Evolutionary conservation across 30 jellyfish, hydroid and myxozoan species (phyloP).

Genomic region (Kudoa iwatai): DNA sequence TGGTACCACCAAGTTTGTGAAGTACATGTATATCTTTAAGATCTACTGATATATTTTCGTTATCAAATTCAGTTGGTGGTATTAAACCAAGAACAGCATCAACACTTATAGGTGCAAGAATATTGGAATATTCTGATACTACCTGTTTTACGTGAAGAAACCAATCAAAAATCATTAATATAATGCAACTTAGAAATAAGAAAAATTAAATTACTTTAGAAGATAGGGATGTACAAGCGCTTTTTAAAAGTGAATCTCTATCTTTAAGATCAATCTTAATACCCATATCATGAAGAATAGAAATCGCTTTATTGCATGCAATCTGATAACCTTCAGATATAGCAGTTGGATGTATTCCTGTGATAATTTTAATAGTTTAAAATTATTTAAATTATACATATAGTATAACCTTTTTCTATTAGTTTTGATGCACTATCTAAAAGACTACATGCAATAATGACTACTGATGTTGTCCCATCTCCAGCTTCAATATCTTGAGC

Average conservation of each 20-base stretch:
- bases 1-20: constrained; percentile 76
- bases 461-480: constrained; percentile 90
- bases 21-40: constrained; percentile 31
- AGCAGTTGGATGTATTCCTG: constrained; percentile 65
- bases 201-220: constrained; percentile 12
- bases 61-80: constrained; percentile 22
- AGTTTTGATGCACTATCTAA: constrained; percentile 30
- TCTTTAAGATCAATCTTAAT: constrained; percentile 49
- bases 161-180: background rate
- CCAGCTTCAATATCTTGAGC: constrained; percentile 95
- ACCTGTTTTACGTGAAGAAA: constrained; percentile 9
- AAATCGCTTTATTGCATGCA: constrained; percentile 32
- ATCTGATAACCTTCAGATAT: constrained; percentile 52
- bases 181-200: too few relatives aligned
- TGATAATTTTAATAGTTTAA: background rate
- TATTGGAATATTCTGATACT: constrained; percentile 51
- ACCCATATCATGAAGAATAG: constrained; percentile 17
- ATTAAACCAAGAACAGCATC: constrained; percentile 54
- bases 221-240: constrained; percentile 51
- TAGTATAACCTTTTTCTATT: constrained; percentile 13
- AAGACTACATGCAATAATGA: constrained; percentile 60
- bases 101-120: constrained; percentile 81
- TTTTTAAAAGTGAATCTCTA: constrained; percentile 31
- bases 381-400: too few relatives aligned
- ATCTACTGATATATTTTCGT: constrained; percentile 24